Evolutionary conservation across 2,888 invertebrate genomes (phyloP), one percentile per base, ranked within the genome.

Genomic region (Brassicogethes aeneus): DNA sequence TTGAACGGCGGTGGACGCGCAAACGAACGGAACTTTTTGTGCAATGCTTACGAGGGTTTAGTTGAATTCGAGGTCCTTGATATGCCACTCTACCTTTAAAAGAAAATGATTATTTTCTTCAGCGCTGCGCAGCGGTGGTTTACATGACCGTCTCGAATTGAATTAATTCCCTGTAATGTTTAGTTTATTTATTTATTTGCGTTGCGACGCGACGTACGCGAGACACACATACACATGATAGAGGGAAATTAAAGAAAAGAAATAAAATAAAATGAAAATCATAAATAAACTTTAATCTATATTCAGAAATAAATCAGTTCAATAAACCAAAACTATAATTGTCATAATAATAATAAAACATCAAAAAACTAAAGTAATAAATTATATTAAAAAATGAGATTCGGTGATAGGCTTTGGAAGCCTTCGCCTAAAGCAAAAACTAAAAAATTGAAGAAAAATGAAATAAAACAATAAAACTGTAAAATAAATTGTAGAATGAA

Each of bases 221-320:
- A 62, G 59, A 64, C 61, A 60, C 56, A 62, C 52, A 52, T 42
- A 38, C 37, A 36, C 16, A 36, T 36, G 30, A 42, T 34, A 55
- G 50, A 52, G 56, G 56, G 52, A 55, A 56, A 54, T 7, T 48
- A 56, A 55, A 55, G 47, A n/a, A 50, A 55, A 54, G 55, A 54
- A 50, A 54, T 12, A 57, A n/a, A 57, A 56, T 49, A 51, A 54
- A 56, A 61, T 53, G 54, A 55, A 61, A 64, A 62, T 57, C 53
- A 60, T 59, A 62, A 56, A 55, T 57, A 56, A 58, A 57, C 52
- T 56, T 58, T 58, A 56, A 57, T 57, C 44, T 50, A 46, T 55
- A 50, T 52, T 54, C 50, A 53, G 52, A 53, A 55, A 54, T 10
- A 45, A 55, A 52, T 47, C 41, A 55, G 51, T 53, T 46, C 31